These are phyloP conservation scores for Drosophila macrospina DNA, from an alignment of 2,888 invertebrate genomes.

Conservation along the genomic window DNA sequence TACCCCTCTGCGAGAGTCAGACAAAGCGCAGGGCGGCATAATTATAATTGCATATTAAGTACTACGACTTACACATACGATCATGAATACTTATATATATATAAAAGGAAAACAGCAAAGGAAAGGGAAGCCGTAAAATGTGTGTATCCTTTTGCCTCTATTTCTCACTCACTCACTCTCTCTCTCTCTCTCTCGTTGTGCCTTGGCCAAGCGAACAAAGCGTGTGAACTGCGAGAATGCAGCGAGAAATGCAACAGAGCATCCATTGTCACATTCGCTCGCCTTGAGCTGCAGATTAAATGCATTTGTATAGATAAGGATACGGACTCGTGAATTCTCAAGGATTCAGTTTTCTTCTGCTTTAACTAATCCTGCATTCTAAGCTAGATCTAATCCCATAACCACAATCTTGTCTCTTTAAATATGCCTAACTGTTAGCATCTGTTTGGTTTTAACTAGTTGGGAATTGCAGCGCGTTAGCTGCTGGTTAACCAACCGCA, in stretches of 20 bases:
- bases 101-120: slow-evolving; percentile 17
- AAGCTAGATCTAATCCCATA: slow-evolving; percentile 1
- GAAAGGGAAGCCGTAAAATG: slow-evolving; percentile 69
- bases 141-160: slow-evolving; percentile 63
- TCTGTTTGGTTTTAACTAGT: slow-evolving; percentile 16
- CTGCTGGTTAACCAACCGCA: slow-evolving; percentile 14
- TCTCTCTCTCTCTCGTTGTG: not conserved
- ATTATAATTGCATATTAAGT: slow-evolving; percentile 80
- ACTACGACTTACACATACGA: slow-evolving; percentile 25
- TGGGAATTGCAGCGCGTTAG: slow-evolving; percentile 11
- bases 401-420: not conserved
- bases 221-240: slow-evolving; percentile 70
- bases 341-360: not conserved
- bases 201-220: slow-evolving; percentile 26
- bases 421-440: slow-evolving; percentile 6
- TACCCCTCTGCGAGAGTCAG: slow-evolving; percentile 29
- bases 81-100: slow-evolving; percentile 1
- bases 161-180: not conserved
- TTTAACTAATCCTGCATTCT: not conserved
- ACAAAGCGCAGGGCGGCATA: slow-evolving; percentile 73
- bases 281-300: not conserved
- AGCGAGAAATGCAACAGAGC: slow-evolving; percentile 16
- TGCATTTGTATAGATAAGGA: slow-evolving; percentile 28
- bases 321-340: slow-evolving; percentile 16
- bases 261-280: slow-evolving; percentile 15